Conservation (phyloP, 2,797 vertebrate genomes). For the Amblyopsis hoosieri region DNA sequence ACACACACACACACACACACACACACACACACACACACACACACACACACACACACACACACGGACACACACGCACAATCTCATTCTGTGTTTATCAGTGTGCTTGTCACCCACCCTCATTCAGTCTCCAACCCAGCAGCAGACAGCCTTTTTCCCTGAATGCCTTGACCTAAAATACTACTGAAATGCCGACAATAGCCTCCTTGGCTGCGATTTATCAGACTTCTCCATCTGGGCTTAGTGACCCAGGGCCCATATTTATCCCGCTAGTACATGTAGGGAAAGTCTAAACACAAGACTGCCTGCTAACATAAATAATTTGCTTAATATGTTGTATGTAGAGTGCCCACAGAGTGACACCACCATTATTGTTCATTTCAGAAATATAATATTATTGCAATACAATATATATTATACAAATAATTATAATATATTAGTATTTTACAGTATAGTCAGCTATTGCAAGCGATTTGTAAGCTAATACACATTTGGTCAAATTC, state of each 20-base stretch:
- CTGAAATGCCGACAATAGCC: conserved; percentile 65
- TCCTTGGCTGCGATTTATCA: conserved; percentile 60
- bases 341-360: too few species aligned
- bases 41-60: not conserved
- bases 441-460: too few species aligned
- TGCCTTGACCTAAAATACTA: conserved; percentile 60
- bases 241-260: conserved; percentile 50
- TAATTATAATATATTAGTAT: too few species aligned
- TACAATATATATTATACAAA: too few species aligned
- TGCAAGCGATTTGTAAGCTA: too few species aligned
- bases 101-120: conserved; percentile 53
- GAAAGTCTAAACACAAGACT: conserved; percentile 1
- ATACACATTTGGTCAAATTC: too few species aligned
- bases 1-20: too few species aligned
- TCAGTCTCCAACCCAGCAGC: conserved; percentile 51
- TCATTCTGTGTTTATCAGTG: conserved; percentile 28
- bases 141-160: conserved; percentile 60
- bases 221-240: conserved; percentile 49
- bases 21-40: not conserved
- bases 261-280: conserved; percentile 35
- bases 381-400: too few species aligned
- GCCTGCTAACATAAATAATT: too few species aligned
- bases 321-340: too few species aligned
- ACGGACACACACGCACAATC: not conserved
- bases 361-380: too few species aligned